These are phyloP conservation scores for Catharus bicknelli DNA, from an alignment of 2,113 vertebrate species.

Conservation along the genomic window DNA sequence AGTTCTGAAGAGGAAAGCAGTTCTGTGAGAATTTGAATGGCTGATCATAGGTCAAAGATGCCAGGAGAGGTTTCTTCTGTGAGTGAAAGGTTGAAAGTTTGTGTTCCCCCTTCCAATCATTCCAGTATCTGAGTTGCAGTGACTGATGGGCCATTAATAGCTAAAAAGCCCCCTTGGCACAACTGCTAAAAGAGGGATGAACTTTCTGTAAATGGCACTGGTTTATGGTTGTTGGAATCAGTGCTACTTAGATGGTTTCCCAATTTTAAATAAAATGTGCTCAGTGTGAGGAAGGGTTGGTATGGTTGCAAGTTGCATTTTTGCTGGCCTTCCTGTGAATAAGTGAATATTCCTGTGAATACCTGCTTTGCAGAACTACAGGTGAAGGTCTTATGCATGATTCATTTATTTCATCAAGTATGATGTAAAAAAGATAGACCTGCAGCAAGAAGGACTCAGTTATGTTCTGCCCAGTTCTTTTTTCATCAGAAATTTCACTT, in stretches of 20 bases:
- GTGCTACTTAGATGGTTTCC: background rate
- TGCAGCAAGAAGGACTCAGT: background rate
- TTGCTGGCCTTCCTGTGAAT: background rate
- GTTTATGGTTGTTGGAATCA: conserved; percentile 5
- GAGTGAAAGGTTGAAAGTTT: background rate
- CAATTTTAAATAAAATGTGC: background rate
- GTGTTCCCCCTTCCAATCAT: background rate
- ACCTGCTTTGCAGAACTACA: background rate
- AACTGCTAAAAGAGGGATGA: background rate
- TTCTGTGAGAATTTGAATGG: background rate
- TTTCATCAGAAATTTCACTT: background rate
- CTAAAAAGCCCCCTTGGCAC: background rate
- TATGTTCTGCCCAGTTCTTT: background rate
- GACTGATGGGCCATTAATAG: background rate
- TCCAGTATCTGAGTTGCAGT: background rate
- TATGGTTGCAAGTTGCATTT: background rate
- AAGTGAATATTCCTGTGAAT: background rate
- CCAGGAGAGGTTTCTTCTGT: background rate
- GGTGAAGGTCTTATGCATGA: background rate
- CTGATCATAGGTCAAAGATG: background rate
- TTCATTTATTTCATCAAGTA: background rate
- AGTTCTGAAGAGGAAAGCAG: background rate
- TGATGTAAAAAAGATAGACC: background rate
- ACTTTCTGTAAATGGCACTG: conserved; percentile 20
- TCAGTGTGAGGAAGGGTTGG: background rate